These are phyloP conservation scores for Chironomus tepperi DNA, from an alignment of 1,140 invertebrate species.

Conservation along the genomic window DNA sequence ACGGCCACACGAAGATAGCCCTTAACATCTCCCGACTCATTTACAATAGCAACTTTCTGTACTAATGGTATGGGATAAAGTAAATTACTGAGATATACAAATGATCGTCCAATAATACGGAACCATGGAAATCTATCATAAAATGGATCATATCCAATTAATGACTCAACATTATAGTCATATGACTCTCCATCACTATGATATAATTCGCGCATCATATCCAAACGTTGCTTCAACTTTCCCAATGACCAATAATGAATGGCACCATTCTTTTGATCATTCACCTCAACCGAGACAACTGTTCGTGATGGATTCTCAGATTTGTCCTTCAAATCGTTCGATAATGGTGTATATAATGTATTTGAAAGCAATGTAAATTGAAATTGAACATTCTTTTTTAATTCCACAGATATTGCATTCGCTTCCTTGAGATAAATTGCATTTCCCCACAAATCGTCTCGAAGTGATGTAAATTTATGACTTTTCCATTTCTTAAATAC, in stretches of 20 bases:
- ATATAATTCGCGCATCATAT: slow-evolving; percentile 98
- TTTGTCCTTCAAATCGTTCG: slow-evolving; percentile 62
- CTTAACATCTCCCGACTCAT: slow-evolving; percentile 97
- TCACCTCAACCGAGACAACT: slow-evolving; percentile 97
- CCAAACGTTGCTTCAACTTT: slow-evolving; percentile 95
- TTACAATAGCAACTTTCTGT: slow-evolving; percentile 98
- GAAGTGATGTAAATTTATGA: slow-evolving; percentile 95
- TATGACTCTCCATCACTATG: slow-evolving; percentile 95
- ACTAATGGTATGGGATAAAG: slow-evolving; percentile 93
- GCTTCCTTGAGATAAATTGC: slow-evolving; percentile 99
- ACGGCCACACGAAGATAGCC: slow-evolving; percentile 91
- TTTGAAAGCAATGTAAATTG: slow-evolving; percentile 97
- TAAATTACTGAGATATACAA: slow-evolving; percentile 95
- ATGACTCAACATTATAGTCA: slow-evolving; percentile 84
- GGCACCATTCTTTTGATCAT: slow-evolving; percentile 96
- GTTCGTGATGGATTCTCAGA: slow-evolving; percentile 60
- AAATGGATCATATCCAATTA: slow-evolving; percentile 96
- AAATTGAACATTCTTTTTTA: slow-evolving; percentile 98
- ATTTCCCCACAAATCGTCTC: slow-evolving; percentile 99
- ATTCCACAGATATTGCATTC: slow-evolving; percentile 97
- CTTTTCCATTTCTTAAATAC: slow-evolving; percentile 97
- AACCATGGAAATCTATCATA: slow-evolving; percentile 99
- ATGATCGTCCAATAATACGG: slow-evolving; percentile 92
- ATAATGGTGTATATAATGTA: slow-evolving; percentile 92
- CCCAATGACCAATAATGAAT: slow-evolving; percentile 98